Base-by-base conservation (phyloP, 2,888 invertebrate species). In the Synergus itoensis region DNA sequence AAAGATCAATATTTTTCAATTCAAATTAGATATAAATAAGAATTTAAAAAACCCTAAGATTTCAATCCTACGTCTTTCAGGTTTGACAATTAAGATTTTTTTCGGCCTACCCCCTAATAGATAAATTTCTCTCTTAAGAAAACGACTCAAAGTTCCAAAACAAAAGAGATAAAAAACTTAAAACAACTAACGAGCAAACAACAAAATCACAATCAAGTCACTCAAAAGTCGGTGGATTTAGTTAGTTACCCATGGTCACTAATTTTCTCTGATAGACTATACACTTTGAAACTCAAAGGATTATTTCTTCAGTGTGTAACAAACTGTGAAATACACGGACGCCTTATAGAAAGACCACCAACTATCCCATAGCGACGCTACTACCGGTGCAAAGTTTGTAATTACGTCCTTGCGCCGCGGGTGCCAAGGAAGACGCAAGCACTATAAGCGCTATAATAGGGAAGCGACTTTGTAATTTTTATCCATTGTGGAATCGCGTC, bases 341-440 rank as follows among this genome's bases (percentile, higher is more conserved):
- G 28, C 11, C 53, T 53, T 36, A 73, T 36, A n/a, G 48, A 45
- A 69, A 73, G 53, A 73, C 73, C 73, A 28, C 73, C 16, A 53
- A 73, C 73, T 73, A 36, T 73, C 73, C 48, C 53, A 28, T n/a
- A 73, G 53, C 73, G 43, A 21, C 7, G 16, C 48, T 65, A 43
- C 18, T 41, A 65, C 41, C 65, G 18, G 41, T 36, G 36, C 69
- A 73, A 73, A 73, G 48, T 73, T 73, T 53, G 69, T 73, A 53
- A 73, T 73, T 73, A 73, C 21, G 69, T 53, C 69, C 48, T 73
- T 73, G 16, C 69, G 69, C 69, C 53, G 48, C 69, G 36, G 69
- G 69, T 48, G 69, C 9, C 69, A 21, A 16, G 40, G 4, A 18
- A 67, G 67, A 67, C 45, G 45, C 45, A 67, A 48, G 67, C 14